Evolutionary conservation across 2,113 vertebrate genomes (phyloP).

Genomic region (Scatophagus argus): DNA sequence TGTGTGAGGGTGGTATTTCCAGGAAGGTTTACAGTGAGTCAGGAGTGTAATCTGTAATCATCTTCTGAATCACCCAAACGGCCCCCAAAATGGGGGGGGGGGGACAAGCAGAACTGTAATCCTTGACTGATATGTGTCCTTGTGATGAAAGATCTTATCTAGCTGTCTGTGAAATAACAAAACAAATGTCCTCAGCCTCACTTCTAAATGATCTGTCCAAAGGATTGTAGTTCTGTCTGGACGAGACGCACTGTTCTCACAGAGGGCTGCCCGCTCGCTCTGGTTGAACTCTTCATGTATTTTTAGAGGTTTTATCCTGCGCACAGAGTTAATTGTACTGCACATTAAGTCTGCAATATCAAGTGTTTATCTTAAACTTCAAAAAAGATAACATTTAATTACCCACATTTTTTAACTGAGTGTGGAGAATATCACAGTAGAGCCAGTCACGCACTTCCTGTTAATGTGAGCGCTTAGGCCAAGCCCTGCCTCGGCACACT

Average conservation of each 20-base stretch:
- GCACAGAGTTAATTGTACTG: background rate
- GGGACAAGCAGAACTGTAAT: background rate
- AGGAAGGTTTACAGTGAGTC: slow-evolving; percentile 71
- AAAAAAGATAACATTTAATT: slow-evolving; percentile 23
- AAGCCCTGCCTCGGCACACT: slow-evolving; percentile 23
- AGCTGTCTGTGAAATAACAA: slow-evolving; percentile 5
- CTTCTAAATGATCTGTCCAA: background rate
- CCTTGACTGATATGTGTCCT: slow-evolving; percentile 9
- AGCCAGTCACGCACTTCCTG: slow-evolving; percentile 56
- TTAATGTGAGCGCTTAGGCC: slow-evolving; percentile 13
- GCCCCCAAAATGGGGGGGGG: background rate
- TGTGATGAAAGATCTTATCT: slow-evolving; percentile 11
- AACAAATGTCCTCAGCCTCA: background rate
- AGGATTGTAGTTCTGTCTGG: background rate
- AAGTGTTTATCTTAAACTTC: background rate
- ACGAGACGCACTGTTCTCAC: background rate
- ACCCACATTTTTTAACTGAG: background rate
- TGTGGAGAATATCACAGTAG: background rate
- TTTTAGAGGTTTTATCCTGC: background rate
- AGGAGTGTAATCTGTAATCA: slow-evolving; percentile 68
- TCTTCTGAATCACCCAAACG: slow-evolving; percentile 63
- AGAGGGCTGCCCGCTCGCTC: background rate
- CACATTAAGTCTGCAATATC: background rate
- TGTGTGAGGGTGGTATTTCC: slow-evolving; percentile 66
- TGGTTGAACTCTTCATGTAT: background rate